phyloP scores from a whole-genome alignment of 35 echinoderm and acorn worm genomes.

The Ophiothrix spiculata region DNA sequence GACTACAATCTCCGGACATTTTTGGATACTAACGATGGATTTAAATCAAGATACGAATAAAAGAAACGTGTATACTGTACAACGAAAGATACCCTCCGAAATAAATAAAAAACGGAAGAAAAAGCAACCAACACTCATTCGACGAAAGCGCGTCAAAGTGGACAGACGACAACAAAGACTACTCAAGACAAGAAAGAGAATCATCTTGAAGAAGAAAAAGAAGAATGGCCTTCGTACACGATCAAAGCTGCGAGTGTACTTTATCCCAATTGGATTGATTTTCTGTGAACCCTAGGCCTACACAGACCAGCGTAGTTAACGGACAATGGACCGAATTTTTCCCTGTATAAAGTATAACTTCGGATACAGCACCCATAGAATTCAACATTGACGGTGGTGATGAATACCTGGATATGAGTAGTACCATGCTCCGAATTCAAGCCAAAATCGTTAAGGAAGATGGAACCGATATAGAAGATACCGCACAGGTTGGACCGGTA shows the following conservation, averaged over 20 bases:
- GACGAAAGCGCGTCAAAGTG: too few species aligned
- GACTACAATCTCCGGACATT: slow-evolving; percentile 32
- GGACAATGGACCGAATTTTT: slow-evolving; percentile 56
- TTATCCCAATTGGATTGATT: slow-evolving; percentile 61
- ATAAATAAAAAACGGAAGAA: too few species aligned
- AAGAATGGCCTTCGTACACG: slow-evolving; percentile 8
- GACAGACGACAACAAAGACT: too few species aligned
- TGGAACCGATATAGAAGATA: slow-evolving; percentile 20
- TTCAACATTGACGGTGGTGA: slow-evolving; percentile 42
- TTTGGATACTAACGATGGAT: slow-evolving; percentile 59
- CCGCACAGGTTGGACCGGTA: slow-evolving; percentile 26
- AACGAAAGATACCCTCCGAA: too few species aligned
- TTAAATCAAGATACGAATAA: slow-evolving; percentile 40
- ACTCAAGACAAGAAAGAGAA: too few species aligned
- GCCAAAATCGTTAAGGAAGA: slow-evolving; percentile 42
- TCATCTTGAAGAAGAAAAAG: not conserved
- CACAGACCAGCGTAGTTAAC: slow-evolving; percentile 45
- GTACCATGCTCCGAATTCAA: slow-evolving; percentile 51
- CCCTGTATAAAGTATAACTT: slow-evolving; percentile 32
- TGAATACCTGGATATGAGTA: slow-evolving; percentile 58
- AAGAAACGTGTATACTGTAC: too few species aligned
- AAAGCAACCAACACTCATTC: too few species aligned
- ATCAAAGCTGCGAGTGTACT: slow-evolving; percentile 44
- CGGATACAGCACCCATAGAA: slow-evolving; percentile 50
- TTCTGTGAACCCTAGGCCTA: slow-evolving; percentile 26